Conservation (phyloP, 2,888 invertebrate genomes). For the Eupeodes luniger region DNA sequence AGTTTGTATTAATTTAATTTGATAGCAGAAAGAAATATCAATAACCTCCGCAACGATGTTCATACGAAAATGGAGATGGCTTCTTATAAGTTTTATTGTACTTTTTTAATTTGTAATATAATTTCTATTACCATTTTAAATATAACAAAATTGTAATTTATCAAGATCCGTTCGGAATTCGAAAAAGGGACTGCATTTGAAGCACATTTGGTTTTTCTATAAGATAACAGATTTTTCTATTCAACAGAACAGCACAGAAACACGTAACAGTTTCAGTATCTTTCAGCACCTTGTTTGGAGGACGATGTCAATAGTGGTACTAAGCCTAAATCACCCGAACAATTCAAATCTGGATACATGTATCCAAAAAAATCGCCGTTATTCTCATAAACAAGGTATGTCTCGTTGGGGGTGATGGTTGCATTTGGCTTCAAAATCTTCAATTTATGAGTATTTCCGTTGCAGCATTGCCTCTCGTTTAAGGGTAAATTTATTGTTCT, state of each 20-base stretch:
- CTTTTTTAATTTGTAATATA: background rate
- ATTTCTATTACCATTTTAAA: background rate
- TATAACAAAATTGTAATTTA: background rate
- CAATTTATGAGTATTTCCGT: conserved; percentile 38
- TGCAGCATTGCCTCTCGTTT: conserved; percentile 59
- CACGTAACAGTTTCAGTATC: conserved; percentile 40
- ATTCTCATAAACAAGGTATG: conserved; percentile 45
- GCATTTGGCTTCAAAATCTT: conserved; percentile 44
- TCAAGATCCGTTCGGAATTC: conserved; percentile 10
- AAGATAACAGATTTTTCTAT: conserved; percentile 13
- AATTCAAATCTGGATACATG: conserved; percentile 44
- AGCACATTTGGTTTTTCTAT: background rate
- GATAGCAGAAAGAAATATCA: background rate
- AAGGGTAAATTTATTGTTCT: conserved; percentile 37
- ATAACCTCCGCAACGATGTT: too few species aligned
- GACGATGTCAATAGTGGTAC: conserved; percentile 8
- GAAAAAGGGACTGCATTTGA: background rate
- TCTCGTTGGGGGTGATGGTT: conserved; percentile 43
- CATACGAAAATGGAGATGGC: too few species aligned
- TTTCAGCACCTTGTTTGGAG: conserved; percentile 62
- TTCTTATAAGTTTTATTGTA: too few species aligned
- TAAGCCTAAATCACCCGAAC: conserved; percentile 32
- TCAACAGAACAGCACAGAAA: conserved; percentile 57
- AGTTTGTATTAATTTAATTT: background rate
- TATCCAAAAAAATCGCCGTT: conserved; percentile 45